A percentile compares a stretch with the other conserved stretches of the same genome.
Evolutionary conservation across 2,797 vertebrate genomes (phyloP).

Genomic region (Sebastes reedi): DNA sequence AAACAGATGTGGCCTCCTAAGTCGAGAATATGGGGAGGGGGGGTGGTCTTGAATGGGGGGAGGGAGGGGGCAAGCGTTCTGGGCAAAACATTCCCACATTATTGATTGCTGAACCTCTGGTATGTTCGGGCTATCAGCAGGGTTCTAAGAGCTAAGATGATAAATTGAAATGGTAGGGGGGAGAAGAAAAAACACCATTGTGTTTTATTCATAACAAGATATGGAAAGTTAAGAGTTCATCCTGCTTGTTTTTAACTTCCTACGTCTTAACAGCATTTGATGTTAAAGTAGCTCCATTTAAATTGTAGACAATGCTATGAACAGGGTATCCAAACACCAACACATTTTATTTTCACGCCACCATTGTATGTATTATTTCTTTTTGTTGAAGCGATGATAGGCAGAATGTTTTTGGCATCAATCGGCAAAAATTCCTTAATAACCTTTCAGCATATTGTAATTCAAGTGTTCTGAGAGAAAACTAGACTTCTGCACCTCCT

Average conservation of each 20-base stretch:
- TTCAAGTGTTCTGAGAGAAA: too few relatives aligned
- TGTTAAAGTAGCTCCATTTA: slow-evolving; percentile 5
- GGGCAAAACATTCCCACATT: slow-evolving; percentile 75
- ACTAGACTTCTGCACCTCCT: too few relatives aligned
- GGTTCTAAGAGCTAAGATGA: slow-evolving; percentile 63
- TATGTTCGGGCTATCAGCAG: slow-evolving; percentile 80
- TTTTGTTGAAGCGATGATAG: not conserved
- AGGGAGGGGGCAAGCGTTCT: slow-evolving; percentile 21
- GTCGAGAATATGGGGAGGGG: slow-evolving; percentile 43
- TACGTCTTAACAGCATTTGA: slow-evolving; percentile 5
- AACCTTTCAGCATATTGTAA: too few relatives aligned
- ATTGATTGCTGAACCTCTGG: slow-evolving; percentile 84
- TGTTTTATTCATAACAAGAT: slow-evolving; percentile 24
- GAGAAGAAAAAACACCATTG: not conserved
- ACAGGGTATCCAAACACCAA: not conserved
- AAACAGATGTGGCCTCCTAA: slow-evolving; percentile 87
- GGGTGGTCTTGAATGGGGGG: slow-evolving; percentile 9
- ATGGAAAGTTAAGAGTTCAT: slow-evolving; percentile 12
- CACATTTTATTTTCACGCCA: not conserved
- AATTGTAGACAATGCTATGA: not conserved
- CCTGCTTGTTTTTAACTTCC: slow-evolving; percentile 17
- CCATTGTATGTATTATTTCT: slow-evolving; percentile 11
- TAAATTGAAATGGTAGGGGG: slow-evolving; percentile 52
- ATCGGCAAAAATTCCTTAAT: too few relatives aligned
- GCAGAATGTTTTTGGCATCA: too few relatives aligned